Evolutionary conservation across 2,797 vertebrate species (phyloP).

Genomic region (Enteromius mattozi): DNA sequence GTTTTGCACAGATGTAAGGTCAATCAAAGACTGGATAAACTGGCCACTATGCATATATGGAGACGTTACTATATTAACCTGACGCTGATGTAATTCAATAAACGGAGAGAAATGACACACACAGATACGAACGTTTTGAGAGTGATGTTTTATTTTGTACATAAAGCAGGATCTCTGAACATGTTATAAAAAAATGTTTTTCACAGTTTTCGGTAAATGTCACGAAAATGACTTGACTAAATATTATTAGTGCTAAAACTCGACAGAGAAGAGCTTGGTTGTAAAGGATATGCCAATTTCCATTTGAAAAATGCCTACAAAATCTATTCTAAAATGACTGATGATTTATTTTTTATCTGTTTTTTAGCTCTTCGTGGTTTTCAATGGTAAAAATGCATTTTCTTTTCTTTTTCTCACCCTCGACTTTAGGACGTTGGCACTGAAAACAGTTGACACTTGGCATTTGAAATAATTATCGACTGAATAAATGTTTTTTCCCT

Average conservation of each 20-base stretch:
- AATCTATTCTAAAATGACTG: slow-evolving; percentile 37
- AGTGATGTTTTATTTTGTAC: slow-evolving; percentile 57
- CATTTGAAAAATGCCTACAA: background rate
- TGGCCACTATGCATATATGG: slow-evolving; percentile 86
- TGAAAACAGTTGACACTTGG: background rate
- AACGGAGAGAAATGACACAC: slow-evolving; percentile 90
- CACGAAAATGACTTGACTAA: slow-evolving; percentile 63
- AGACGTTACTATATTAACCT: slow-evolving; percentile 92
- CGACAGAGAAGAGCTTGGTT: slow-evolving; percentile 65
- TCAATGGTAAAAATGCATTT: background rate
- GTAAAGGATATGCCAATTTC: slow-evolving; percentile 35
- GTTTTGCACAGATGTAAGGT: slow-evolving; percentile 89
- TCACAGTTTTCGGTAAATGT: slow-evolving; percentile 63
- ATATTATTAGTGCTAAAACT: slow-evolving; percentile 57
- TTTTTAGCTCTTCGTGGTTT: slow-evolving; percentile 11
- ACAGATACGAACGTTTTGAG: slow-evolving; percentile 57
- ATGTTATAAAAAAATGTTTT: slow-evolving; percentile 62
- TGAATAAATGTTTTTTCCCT: background rate
- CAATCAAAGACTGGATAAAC: slow-evolving; percentile 84
- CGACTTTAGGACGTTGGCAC: background rate
- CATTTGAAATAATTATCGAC: background rate
- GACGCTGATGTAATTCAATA: slow-evolving; percentile 97
- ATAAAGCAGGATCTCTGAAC: slow-evolving; percentile 21
- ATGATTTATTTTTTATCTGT: background rate
- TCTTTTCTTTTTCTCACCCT: background rate